Conservation (phyloP, 1,140 invertebrate species). For the Antheraea mylitta region DNA sequence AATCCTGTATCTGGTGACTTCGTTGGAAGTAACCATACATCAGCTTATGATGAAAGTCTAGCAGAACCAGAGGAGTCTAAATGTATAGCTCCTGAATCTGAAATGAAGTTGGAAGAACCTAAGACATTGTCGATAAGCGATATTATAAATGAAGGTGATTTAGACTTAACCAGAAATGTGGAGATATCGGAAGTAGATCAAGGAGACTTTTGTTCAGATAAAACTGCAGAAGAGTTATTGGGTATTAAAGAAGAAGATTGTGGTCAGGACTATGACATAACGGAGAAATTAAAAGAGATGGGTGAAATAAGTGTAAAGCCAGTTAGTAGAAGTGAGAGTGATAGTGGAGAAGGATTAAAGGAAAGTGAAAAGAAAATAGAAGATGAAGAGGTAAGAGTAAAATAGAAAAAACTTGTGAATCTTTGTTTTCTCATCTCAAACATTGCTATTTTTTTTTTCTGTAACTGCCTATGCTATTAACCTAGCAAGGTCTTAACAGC, state of each 20-base stretch:
- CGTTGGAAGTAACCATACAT: slow-evolving; percentile 4
- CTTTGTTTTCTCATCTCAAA: too few relatives aligned
- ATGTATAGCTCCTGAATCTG: slow-evolving; percentile 19
- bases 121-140: slow-evolving; percentile 74
- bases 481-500: too few relatives aligned
- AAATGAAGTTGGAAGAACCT: slow-evolving; percentile 37
- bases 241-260: slow-evolving; percentile 61
- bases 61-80: slow-evolving; percentile 19
- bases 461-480: too few relatives aligned
- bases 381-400: slow-evolving; percentile 51
- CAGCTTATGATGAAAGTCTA: not conserved
- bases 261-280: slow-evolving; percentile 74
- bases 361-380: slow-evolving; percentile 44
- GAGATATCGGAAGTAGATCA: slow-evolving; percentile 72
- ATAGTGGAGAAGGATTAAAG: slow-evolving; percentile 38
- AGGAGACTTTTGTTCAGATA: slow-evolving; percentile 68
- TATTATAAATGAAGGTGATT: slow-evolving; percentile 71
- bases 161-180: slow-evolving; percentile 73
- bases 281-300: slow-evolving; percentile 81
- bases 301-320: slow-evolving; percentile 77
- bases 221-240: slow-evolving; percentile 59
- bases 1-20: not conserved
- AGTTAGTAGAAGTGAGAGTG: slow-evolving; percentile 44
- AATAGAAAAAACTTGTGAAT: too few relatives aligned
- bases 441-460: too few relatives aligned